A percentile compares a stretch with the other conserved stretches of the same genome.
These are phyloP conservation scores for Chironomus tentans DNA, from an alignment of 2,888 invertebrate genomes.

Conservation along the genomic window DNA sequence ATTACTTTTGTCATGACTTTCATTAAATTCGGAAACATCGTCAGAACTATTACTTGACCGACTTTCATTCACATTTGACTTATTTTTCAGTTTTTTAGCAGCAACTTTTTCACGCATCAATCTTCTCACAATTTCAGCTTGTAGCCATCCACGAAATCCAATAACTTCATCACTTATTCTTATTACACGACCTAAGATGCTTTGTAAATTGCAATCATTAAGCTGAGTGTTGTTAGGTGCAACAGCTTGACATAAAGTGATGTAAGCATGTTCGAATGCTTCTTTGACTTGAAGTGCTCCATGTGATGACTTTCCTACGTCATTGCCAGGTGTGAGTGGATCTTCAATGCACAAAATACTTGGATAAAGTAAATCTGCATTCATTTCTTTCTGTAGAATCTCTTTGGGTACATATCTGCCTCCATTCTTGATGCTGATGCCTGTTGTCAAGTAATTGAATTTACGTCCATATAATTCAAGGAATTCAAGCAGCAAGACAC, in stretches of 20 bases:
- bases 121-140: slow-evolving; percentile 35
- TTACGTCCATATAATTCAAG: slow-evolving; percentile 94
- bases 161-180: slow-evolving; percentile 88
- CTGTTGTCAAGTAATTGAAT: slow-evolving; percentile 92
- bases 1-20: slow-evolving; percentile 12
- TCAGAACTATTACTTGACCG: slow-evolving; percentile 9
- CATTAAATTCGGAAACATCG: slow-evolving; percentile 17
- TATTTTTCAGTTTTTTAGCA: not conserved
- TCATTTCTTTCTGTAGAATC: slow-evolving; percentile 86
- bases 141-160: slow-evolving; percentile 48
- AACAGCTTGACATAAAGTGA: slow-evolving; percentile 68
- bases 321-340: slow-evolving; percentile 91
- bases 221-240: slow-evolving; percentile 46
- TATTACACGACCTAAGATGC: slow-evolving; percentile 81
- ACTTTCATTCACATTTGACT: not conserved
- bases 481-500: slow-evolving; percentile 91
- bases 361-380: slow-evolving; percentile 78
- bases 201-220: slow-evolving; percentile 48
- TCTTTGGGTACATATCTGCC: slow-evolving; percentile 92
- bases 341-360: slow-evolving; percentile 96
- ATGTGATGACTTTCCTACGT: slow-evolving; percentile 95
- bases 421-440: slow-evolving; percentile 86
- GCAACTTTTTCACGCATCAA: not conserved
- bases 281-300: slow-evolving; percentile 64
- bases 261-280: slow-evolving; percentile 95